Evolutionary conservation across 1,140 invertebrate species (phyloP).

Genomic region (Caenorhabditis inopinata): DNA sequence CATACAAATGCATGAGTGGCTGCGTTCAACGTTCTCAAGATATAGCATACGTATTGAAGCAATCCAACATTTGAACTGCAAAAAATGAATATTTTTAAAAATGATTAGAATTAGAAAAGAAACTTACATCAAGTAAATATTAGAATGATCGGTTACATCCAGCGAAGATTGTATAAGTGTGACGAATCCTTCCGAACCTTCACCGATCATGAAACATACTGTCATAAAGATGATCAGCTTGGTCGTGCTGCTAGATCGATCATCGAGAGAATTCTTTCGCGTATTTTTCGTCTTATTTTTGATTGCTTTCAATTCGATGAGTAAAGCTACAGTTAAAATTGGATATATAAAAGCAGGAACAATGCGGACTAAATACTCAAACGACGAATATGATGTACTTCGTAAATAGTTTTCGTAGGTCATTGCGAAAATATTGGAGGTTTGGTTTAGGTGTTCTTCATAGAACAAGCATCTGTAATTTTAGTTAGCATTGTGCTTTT

Average conservation of each 20-base stretch:
- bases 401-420: neutral
- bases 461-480: neutral
- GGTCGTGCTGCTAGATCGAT: neutral
- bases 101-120: too few species aligned
- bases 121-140: too few species aligned
- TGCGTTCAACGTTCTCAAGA: neutral
- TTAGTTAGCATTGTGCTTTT: too few species aligned
- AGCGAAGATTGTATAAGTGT: too few species aligned
- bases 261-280: neutral
- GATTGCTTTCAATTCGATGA: neutral
- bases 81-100: neutral
- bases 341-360: neutral
- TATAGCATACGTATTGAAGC: neutral
- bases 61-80: neutral
- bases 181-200: neutral
- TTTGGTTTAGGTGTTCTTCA: neutral
- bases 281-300: neutral
- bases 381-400: neutral
- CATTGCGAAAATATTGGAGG: neutral
- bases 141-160: too few species aligned
- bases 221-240: neutral
- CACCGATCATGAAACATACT: neutral
- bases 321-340: neutral
- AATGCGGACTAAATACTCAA: neutral
- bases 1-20: neutral